Evolutionary conservation across 1,140 invertebrate genomes (phyloP).

Genomic region (Drusus annulatus): DNA sequence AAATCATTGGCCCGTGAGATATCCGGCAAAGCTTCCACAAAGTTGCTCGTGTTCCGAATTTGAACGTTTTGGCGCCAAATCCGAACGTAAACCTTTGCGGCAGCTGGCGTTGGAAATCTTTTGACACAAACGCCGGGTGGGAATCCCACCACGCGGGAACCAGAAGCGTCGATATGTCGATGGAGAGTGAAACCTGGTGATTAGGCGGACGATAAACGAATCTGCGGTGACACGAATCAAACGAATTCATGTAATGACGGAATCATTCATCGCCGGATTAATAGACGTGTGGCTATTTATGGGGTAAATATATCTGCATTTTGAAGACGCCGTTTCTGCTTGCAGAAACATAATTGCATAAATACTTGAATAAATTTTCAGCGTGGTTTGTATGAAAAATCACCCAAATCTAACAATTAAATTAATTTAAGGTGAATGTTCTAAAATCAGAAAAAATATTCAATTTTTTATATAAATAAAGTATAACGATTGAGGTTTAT

Average conservation of each 20-base stretch:
- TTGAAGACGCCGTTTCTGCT: no score
- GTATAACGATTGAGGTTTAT: no score
- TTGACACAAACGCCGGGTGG: conserved; percentile 16
- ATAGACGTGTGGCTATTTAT: neutral
- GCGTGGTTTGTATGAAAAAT: no score
- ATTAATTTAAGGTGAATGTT: no score
- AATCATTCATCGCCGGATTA: conserved; percentile 5
- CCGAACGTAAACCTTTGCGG: conserved; percentile 26
- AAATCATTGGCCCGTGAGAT: neutral
- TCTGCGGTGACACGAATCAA: conserved; percentile 7
- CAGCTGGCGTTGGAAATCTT: neutral
- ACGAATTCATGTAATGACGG: conserved; percentile 5
- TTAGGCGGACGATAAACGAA: conserved; percentile 31
- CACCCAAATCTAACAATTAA: no score
- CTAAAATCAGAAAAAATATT: no score
- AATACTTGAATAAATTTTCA: no score
- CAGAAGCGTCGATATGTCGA: neutral
- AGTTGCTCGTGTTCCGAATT: conserved; percentile 21
- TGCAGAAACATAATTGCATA: no score
- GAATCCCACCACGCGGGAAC: conserved; percentile 6
- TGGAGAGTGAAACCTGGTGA: neutral
- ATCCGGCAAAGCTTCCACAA: neutral
- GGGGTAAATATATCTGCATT: neutral
- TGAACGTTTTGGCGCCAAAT: conserved; percentile 7
- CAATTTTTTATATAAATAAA: no score